phyloP scores from a whole-genome alignment of 1,140 invertebrate species.

The Parasteatoda tepidariorum region DNA sequence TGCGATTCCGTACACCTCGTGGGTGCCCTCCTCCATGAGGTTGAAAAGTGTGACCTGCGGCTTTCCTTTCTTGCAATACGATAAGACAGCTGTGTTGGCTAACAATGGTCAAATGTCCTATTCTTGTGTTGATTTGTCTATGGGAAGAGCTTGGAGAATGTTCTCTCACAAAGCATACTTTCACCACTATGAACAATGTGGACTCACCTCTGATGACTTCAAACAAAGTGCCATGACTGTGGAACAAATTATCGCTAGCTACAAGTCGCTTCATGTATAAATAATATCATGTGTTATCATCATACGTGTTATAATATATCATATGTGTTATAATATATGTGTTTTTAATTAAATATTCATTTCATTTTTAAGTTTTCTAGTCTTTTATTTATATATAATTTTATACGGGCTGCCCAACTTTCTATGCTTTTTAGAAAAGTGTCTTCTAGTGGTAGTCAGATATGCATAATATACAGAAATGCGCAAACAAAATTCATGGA shows the following conservation, averaged over 20 bases:
- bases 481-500: too few species aligned
- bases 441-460: too few species aligned
- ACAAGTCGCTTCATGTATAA: conserved; percentile 27
- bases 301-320: too few species aligned
- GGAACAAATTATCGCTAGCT: conserved; percentile 51
- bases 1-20: conserved; percentile 35
- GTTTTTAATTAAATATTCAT: too few species aligned
- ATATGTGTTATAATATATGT: too few species aligned
- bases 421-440: too few species aligned
- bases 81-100: conserved; percentile 36
- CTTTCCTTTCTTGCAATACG: conserved; percentile 15
- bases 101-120: conserved; percentile 47
- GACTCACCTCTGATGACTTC: conserved; percentile 48
- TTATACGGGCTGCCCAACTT: too few species aligned
- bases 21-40: conserved; percentile 17
- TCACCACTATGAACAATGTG: conserved; percentile 48
- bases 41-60: conserved; percentile 33
- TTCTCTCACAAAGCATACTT: conserved; percentile 50
- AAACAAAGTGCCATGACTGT: conserved; percentile 13
- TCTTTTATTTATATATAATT: too few species aligned
- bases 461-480: too few species aligned
- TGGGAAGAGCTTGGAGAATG: conserved; percentile 53
- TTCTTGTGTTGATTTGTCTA: conserved; percentile 1
- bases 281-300: too few species aligned
- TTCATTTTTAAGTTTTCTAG: too few species aligned